Conservation (phyloP, 2,888 invertebrate genomes). For the Orchestes rusci region DNA sequence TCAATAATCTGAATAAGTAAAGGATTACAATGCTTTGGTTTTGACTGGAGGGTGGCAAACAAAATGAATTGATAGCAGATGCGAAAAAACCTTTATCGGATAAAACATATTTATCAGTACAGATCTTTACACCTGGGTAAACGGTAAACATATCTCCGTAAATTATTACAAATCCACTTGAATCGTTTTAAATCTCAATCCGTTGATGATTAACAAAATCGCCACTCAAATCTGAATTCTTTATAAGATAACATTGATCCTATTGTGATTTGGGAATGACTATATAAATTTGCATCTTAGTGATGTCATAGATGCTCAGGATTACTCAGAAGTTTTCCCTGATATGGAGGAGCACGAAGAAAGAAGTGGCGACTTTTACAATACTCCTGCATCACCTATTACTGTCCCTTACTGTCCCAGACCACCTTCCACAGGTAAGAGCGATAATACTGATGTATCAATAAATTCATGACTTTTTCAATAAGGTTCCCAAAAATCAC, state of each 20-base stretch:
- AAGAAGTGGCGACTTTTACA: conserved; percentile 45
- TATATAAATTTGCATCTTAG: conserved; percentile 33
- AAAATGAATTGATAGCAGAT: too few species aligned
- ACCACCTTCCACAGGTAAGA: conserved; percentile 64
- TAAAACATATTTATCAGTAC: too few species aligned
- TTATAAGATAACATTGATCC: background rate
- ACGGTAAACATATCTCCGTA: too few species aligned
- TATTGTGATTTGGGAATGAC: background rate
- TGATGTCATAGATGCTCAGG: conserved; percentile 55
- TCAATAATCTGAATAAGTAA: too few species aligned
- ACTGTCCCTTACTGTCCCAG: conserved; percentile 69
- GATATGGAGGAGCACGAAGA: conserved; percentile 42
- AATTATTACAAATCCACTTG: too few species aligned
- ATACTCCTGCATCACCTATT: conserved; percentile 65
- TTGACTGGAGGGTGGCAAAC: too few species aligned
- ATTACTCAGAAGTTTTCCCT: conserved; percentile 55
- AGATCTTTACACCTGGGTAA: too few species aligned
- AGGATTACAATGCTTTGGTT: too few species aligned
- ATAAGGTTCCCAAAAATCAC: conserved; percentile 64
- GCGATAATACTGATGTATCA: background rate
- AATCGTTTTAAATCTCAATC: too few species aligned
- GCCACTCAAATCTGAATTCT: too few species aligned
- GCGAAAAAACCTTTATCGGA: too few species aligned
- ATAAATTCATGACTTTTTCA: conserved; percentile 6
- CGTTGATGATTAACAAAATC: too few species aligned